A percentile compares a stretch with the other conserved stretches of the same genome.
Conservation (phyloP, 1,140 invertebrate genomes). For the Sarcophaga peregrina region DNA sequence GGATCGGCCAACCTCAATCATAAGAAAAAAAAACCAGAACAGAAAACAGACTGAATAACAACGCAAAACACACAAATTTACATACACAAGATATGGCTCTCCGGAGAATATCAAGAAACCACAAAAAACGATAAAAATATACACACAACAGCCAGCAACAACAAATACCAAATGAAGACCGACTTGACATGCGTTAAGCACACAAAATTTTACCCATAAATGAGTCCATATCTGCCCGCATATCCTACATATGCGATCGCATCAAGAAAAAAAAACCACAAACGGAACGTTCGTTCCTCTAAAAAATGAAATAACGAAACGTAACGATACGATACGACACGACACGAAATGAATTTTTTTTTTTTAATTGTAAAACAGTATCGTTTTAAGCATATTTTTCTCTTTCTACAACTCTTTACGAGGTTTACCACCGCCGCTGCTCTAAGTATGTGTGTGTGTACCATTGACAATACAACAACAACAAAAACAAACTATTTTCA, state of each 20-base stretch:
- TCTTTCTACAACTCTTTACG: too few relatives aligned
- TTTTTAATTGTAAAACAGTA: not conserved
- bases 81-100: too few relatives aligned
- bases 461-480: not conserved
- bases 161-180: constrained; percentile 1
- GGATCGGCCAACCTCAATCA: not conserved
- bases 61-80: not conserved
- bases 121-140: constrained; percentile 21
- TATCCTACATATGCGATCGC: too few relatives aligned
- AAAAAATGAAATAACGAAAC: not conserved
- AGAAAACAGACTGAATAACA: not conserved
- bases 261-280: too few relatives aligned
- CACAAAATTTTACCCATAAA: too few relatives aligned
- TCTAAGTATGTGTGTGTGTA: not conserved
- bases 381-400: too few relatives aligned
- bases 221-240: too few relatives aligned
- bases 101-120: not conserved
- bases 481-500: too few relatives aligned
- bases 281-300: not conserved
- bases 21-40: not conserved
- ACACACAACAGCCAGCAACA: not conserved
- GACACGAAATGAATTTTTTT: not conserved
- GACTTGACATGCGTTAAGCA: not conserved
- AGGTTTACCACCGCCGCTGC: too few relatives aligned
- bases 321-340: not conserved